Evolutionary conservation across 1,140 invertebrate species (phyloP).

Genomic region (Pinna nobilis): DNA sequence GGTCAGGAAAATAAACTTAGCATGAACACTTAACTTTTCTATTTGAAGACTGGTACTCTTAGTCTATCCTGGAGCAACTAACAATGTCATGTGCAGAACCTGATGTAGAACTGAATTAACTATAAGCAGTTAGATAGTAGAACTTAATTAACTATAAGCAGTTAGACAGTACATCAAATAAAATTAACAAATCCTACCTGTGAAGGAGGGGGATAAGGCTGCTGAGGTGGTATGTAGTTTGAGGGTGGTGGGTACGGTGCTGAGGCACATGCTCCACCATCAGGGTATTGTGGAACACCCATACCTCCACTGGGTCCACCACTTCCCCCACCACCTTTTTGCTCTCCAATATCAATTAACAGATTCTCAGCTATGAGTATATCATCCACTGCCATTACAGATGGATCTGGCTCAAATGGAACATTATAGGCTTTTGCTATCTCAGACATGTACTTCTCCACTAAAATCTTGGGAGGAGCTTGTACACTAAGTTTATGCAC

Average conservation of each 20-base stretch:
- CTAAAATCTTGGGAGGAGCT: constrained; percentile 95
- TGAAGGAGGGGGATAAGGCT: constrained; percentile 31
- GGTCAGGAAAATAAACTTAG: too few relatives aligned
- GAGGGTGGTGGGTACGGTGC: constrained; percentile 19
- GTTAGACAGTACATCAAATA: too few relatives aligned
- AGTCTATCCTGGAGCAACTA: too few relatives aligned
- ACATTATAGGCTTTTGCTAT: constrained; percentile 89
- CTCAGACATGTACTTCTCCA: constrained; percentile 90
- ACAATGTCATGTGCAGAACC: too few relatives aligned
- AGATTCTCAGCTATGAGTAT: constrained; percentile 81
- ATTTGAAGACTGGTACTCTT: too few relatives aligned
- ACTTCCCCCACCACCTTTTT: constrained; percentile 67
- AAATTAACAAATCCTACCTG: constrained; percentile 3
- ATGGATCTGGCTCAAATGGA: constrained; percentile 70
- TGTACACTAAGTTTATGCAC: constrained; percentile 97
- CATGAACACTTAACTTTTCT: too few relatives aligned
- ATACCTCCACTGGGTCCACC: constrained; percentile 74
- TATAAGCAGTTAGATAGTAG: too few relatives aligned
- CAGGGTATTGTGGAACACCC: constrained; percentile 42
- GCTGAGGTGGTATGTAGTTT: constrained; percentile 1
- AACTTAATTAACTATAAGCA: too few relatives aligned
- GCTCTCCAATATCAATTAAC: constrained; percentile 83
- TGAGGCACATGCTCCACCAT: constrained; percentile 17
- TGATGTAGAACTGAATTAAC: too few relatives aligned
- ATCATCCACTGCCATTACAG: constrained; percentile 87